These are phyloP conservation scores for Crocodylus rhombifer DNA, from an alignment of 2,797 vertebrate genomes.

Conservation along the genomic window DNA sequence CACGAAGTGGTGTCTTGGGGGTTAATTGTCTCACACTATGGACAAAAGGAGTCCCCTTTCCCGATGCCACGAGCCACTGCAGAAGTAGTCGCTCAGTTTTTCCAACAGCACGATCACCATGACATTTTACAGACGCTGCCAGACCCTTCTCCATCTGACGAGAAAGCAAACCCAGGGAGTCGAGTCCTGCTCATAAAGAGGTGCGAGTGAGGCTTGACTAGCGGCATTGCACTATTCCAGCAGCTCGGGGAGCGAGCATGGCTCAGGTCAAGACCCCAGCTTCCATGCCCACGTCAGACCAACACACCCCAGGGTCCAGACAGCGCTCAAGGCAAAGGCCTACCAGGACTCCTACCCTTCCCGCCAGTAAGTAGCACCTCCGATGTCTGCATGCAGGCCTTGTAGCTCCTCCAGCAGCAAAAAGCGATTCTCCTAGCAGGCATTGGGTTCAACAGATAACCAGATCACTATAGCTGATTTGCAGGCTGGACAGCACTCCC, in stretches of 20 bases:
- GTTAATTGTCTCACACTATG: background rate
- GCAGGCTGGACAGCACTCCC: background rate
- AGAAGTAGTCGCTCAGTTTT: background rate
- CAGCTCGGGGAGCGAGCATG: background rate
- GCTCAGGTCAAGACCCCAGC: background rate
- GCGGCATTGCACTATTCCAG: background rate
- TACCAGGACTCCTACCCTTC: fast-evolving
- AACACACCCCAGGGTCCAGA: fast-evolving
- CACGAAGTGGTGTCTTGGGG: background rate
- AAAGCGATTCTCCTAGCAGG: background rate
- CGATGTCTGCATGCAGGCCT: fast-evolving
- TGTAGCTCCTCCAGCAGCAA: fast-evolving
- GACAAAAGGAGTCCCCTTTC: background rate
- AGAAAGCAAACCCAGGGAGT: background rate
- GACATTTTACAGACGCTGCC: background rate
- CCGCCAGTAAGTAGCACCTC: fast-evolving
- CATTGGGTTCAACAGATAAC: background rate
- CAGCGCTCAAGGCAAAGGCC: fast-evolving
- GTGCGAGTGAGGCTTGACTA: background rate
- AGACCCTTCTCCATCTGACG: background rate
- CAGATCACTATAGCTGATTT: fast-evolving
- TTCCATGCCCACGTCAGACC: fast-evolving
- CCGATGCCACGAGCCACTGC: background rate
- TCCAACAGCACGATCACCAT: fast-evolving
- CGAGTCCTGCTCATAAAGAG: background rate